Base-by-base conservation (phyloP, 2,888 invertebrate genomes). In the Molorchus minor region DNA sequence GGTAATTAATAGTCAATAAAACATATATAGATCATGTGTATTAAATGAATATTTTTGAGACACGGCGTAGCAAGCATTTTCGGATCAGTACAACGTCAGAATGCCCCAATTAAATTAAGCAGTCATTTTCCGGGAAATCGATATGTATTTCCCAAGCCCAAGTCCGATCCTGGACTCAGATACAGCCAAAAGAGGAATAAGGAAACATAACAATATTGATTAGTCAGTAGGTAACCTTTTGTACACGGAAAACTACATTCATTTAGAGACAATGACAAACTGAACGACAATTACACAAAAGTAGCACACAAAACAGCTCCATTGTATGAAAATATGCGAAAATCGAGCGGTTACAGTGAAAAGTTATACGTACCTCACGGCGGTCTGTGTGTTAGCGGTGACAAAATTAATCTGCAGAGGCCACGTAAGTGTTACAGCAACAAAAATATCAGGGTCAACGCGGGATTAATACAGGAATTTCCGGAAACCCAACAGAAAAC, bases 321-420 rank as follows among this genome's bases (percentile, higher is more conserved):
- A 10, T 7, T 2, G 12, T 25, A 56, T 51, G 58, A 67, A 67
- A n/a, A 61, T 62, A 67, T 64, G 65, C 65, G 53, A 63, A 63
- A 58, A 61, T 61, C 62, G 56, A 61, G 54, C 45, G 58, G 65
- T 29, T 54, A 61, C 41, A 64, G 65, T 30, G 68, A 66, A 44
- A 74, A 68, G 62, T 65, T 71, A 51, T 69, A 71, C 65, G 84
- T 62, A 52, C 61, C 63, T 15, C 17, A 49, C 35, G 62, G 53
- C 63, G 61, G 55, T 49, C 57, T 72, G 58, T 64, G 68, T 43
- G 64, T 73, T 43, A 63, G 35, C 40, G 73, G 73, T 46, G 61
- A 59, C 29, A 68, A 60, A 51, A 61, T 71, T 45, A 46, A 60
- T 15, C 60, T 69, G 30, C 35, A 46, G 30, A 55, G 56, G 29